Percentiles rank a stretch among this genome's conserved stretches.
These are phyloP conservation scores for Panthera leo DNA, from an alignment of 2,113 vertebrate species.

Conservation along the genomic window DNA sequence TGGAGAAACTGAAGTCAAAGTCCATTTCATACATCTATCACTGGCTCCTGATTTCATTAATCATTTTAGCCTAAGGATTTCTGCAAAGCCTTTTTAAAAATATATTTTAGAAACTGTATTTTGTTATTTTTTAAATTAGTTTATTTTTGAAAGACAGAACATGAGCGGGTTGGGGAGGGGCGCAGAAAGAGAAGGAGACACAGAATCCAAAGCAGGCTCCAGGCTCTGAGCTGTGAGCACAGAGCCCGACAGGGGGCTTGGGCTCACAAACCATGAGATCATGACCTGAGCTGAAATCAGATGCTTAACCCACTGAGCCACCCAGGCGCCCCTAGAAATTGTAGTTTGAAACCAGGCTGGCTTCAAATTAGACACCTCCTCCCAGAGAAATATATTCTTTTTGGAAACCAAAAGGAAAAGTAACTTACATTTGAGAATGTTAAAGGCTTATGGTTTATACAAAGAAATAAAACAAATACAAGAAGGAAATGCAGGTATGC, in stretches of 20 bases:
- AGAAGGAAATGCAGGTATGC: background rate
- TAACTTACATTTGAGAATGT: background rate
- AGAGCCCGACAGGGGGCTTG: too few relatives aligned
- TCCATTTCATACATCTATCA: background rate
- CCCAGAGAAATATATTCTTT: background rate
- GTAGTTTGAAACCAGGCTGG: slow-evolving; percentile 7
- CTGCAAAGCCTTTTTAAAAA: background rate
- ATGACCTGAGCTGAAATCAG: too few relatives aligned
- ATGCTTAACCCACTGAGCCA: too few relatives aligned
- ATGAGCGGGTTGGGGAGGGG: too few relatives aligned
- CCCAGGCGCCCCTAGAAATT: too few relatives aligned
- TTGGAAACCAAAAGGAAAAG: background rate
- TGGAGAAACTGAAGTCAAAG: background rate
- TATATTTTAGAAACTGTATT: background rate
- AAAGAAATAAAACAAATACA: slow-evolving; percentile 29
- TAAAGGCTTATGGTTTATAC: background rate
- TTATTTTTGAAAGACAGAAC: too few relatives aligned
- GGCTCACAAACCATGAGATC: too few relatives aligned
- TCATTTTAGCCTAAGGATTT: background rate
- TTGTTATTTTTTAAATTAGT: too few relatives aligned
- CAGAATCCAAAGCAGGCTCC: too few relatives aligned
- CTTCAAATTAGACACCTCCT: background rate
- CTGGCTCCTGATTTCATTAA: background rate
- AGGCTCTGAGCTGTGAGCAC: too few relatives aligned
- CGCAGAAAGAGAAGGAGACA: too few relatives aligned